Percentiles rank a stretch among this genome's conserved stretches.
Conservation (phyloP, 2,113 vertebrate species). For the Climacteris rufus region DNA sequence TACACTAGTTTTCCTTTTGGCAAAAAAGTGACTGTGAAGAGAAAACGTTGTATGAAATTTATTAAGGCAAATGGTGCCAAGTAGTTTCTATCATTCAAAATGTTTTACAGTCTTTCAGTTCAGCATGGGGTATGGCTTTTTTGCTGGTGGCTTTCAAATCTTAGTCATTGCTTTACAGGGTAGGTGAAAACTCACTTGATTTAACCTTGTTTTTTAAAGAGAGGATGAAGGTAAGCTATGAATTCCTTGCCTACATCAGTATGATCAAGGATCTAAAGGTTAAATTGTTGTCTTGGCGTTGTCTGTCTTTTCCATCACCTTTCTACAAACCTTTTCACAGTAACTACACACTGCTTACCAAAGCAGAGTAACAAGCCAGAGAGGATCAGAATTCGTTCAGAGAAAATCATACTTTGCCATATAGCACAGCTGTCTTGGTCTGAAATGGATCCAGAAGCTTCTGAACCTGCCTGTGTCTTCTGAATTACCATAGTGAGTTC, state of each 20-base stretch:
- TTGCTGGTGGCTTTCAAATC: neutral
- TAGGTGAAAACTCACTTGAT: neutral
- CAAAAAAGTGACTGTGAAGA: neutral
- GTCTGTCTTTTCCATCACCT: neutral
- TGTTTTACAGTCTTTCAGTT: neutral
- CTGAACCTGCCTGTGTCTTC: neutral
- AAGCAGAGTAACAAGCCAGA: neutral
- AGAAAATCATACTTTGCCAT: neutral
- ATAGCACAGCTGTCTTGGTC: neutral
- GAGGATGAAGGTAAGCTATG: neutral
- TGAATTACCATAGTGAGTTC: neutral
- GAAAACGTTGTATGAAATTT: neutral
- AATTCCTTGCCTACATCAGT: neutral
- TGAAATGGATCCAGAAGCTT: neutral
- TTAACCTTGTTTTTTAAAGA: neutral
- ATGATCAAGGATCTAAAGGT: neutral
- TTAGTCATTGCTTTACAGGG: neutral
- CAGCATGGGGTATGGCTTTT: neutral
- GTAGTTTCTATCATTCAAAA: neutral
- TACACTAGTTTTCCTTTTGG: neutral
- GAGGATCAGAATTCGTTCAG: neutral
- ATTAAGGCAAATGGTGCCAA: neutral
- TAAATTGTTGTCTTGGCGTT: neutral
- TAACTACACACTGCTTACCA: neutral
- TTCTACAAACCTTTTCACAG: neutral